phyloP scores from a whole-genome alignment of 1,140 invertebrate genomes.

The Bursaphelenchus mucronatus region DNA sequence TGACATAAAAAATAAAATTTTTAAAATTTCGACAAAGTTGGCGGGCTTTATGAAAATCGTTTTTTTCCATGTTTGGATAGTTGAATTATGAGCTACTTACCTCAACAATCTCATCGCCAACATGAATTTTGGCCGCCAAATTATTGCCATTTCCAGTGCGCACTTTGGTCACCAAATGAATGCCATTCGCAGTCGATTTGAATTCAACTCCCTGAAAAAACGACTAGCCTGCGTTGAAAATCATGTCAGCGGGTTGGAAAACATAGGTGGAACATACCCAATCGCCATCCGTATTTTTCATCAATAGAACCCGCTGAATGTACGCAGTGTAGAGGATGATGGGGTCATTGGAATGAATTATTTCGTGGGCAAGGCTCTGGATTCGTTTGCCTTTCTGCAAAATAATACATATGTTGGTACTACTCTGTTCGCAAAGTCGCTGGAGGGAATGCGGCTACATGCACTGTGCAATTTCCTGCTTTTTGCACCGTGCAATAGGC shows the following conservation, averaged over 20 bases:
- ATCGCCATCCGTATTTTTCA: background rate
- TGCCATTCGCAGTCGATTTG: conserved; percentile 29
- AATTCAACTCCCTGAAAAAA: conserved; percentile 38
- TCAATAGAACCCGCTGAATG: conserved; percentile 30
- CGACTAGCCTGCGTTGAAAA: conserved; percentile 22
- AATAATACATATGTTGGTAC: background rate
- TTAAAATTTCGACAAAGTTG: background rate
- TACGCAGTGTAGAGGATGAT: conserved; percentile 38
- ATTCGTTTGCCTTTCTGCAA: conserved; percentile 31
- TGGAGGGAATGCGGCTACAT: no score
- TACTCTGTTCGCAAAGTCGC: no score
- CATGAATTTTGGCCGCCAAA: conserved; percentile 35
- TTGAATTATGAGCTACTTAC: conserved; percentile 4
- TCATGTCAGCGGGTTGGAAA: background rate
- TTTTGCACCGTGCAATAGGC: no score
- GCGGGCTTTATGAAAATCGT: no score
- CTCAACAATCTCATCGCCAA: conserved; percentile 42
- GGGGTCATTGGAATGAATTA: conserved; percentile 29
- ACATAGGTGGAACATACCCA: background rate
- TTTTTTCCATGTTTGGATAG: no score
- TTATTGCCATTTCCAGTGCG: conserved; percentile 22
- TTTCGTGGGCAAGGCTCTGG: conserved; percentile 29
- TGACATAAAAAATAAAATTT: background rate
- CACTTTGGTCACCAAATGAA: conserved; percentile 37
- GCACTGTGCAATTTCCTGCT: no score